Evolutionary conservation across 2,113 vertebrate genomes (phyloP), one percentile per base, ranked within the genome.

Genomic region (Blennius ocellaris): DNA sequence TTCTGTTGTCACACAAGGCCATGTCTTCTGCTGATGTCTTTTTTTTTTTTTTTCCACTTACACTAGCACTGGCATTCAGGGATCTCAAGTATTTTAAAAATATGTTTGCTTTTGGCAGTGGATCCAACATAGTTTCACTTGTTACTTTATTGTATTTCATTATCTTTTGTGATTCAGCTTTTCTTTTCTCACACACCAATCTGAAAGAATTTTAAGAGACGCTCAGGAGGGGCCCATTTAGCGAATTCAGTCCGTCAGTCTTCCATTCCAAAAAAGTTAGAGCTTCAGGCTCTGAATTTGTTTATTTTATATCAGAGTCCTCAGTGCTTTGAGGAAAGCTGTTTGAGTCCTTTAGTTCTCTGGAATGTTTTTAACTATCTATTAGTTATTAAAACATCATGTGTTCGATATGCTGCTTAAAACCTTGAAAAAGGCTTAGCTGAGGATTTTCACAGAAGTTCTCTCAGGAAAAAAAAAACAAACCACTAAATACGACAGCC

Each of bases 261-360:
- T 38, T 78, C 38, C 66, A n/a, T 41, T 73, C 12, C 59, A 53
- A 3, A 5, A 38, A 59, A 57, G 30, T 30, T 30, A 2, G 21
- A 40, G 17, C 51, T 16, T 16, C 45, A 37, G 11, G 71, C 59
- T 71, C 59, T 61, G 74, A 83, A 74, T 69, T 52, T 44, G 56
- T 45, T 68, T 50, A 39, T 73, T 45, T 68, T 50, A 39, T 73
- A 57, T 30, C 47, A 58, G 8, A 73, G 57, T 47, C 9, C 9
- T 8, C 58, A 30, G 21, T 48, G 53, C 67, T 12, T 78, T 52
- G 44, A 47, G 38, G 36, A 58, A 39, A 70, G 49, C 17, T 39
- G 38, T 55, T 52, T 16, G 17, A 58, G 14, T 47, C 40, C 1
- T 47, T 45, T 30, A 43, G 45, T 54, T 60, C 30, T 17, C 36